Percentiles rank a stretch among this genome's conserved stretches.
These are phyloP conservation scores for Propithecus coquereli DNA, from an alignment of 2,113 vertebrate genomes.

Conservation along the genomic window DNA sequence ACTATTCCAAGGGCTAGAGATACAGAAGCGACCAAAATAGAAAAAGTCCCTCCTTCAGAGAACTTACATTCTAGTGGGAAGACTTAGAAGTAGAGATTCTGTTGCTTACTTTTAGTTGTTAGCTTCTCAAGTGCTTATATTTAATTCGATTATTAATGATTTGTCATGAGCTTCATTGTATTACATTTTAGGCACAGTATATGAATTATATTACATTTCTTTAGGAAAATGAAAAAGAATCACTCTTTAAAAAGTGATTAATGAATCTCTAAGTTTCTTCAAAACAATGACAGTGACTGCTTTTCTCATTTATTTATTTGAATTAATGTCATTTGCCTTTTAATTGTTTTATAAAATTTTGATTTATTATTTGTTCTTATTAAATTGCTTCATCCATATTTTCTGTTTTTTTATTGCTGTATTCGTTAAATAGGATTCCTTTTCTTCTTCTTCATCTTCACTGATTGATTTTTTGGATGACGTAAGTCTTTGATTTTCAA, in stretches of 20 bases:
- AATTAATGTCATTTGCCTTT: conserved; percentile 76
- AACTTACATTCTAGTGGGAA: neutral
- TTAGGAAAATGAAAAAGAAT: conserved; percentile 50
- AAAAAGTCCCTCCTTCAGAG: neutral
- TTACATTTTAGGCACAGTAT: neutral
- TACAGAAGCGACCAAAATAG: neutral
- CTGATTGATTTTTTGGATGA: conserved; percentile 99
- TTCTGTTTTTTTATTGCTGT: conserved; percentile 87
- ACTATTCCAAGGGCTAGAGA: neutral
- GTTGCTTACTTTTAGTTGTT: neutral
- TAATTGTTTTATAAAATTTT: conserved; percentile 77
- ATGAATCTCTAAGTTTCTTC: conserved; percentile 60
- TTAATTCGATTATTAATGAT: conserved; percentile 40
- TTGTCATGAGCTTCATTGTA: conserved; percentile 29
- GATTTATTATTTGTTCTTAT: conserved; percentile 79
- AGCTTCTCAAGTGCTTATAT: neutral
- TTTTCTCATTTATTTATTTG: conserved; percentile 72
- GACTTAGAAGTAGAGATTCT: neutral
- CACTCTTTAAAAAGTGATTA: conserved; percentile 52
- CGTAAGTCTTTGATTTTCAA: conserved; percentile 90
- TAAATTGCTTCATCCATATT: conserved; percentile 83
- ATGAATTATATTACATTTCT: conserved; percentile 46
- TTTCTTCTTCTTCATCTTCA: conserved; percentile 96
- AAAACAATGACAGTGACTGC: conserved; percentile 56
- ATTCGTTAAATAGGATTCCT: conserved; percentile 93